Percentiles rank a stretch among this genome's conserved stretches.
These are phyloP conservation scores for Antheraea mylitta DNA, from an alignment of 1,140 invertebrate genomes.

Conservation along the genomic window DNA sequence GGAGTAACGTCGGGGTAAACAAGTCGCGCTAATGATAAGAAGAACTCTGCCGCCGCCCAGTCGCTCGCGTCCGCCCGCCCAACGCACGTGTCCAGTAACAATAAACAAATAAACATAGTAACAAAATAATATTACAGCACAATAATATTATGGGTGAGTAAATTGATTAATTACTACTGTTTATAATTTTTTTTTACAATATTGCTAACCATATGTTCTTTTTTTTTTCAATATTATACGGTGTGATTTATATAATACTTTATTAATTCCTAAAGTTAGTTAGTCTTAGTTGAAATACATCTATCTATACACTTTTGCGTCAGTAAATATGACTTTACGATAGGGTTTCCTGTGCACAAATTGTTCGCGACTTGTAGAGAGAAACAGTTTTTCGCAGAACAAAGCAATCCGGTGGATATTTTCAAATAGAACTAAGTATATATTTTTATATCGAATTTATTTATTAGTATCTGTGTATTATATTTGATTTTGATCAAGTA, in stretches of 20 bases:
- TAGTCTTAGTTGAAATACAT: too few species aligned
- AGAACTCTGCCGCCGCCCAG: conserved; percentile 49
- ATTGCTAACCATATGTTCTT: not conserved
- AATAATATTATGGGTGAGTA: conserved; percentile 13
- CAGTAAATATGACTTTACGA: too few species aligned
- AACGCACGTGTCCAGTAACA: conserved; percentile 40
- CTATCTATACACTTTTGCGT: too few species aligned
- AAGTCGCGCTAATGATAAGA: conserved; percentile 65
- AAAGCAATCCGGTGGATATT: too few species aligned
- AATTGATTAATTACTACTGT: not conserved
- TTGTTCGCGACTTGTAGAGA: too few species aligned
- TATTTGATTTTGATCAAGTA: too few species aligned
- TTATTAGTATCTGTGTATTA: too few species aligned
- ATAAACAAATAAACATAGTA: conserved; percentile 8
- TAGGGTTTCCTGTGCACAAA: too few species aligned
- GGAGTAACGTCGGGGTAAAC: conserved; percentile 51
- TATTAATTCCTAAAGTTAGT: too few species aligned
- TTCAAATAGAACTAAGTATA: too few species aligned
- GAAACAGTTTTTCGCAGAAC: too few species aligned
- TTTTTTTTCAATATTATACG: not conserved
- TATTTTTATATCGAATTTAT: too few species aligned
- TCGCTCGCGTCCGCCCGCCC: conserved; percentile 63
- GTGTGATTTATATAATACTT: not conserved
- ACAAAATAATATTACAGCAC: not conserved
- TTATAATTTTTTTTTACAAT: not conserved